Percentiles rank a stretch among this genome's conserved stretches.
phyloP scores from a whole-genome alignment of 1,140 invertebrate species.

The Drosophila pachea region DNA sequence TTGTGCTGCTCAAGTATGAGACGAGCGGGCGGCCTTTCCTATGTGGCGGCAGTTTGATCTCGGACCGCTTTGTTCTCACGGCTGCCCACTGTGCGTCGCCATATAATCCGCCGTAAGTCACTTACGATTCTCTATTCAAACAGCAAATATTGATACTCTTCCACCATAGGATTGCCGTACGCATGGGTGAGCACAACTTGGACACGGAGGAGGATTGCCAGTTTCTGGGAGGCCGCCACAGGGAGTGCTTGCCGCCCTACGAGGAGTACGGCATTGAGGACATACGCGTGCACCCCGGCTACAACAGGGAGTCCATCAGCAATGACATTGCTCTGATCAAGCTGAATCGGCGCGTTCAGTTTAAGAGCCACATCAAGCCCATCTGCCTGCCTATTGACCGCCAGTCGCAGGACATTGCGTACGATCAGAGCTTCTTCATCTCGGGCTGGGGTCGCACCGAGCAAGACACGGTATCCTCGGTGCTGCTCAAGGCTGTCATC shows the following conservation, averaged over 20 bases:
- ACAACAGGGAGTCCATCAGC: slow-evolving; percentile 78
- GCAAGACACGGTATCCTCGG: slow-evolving; percentile 5
- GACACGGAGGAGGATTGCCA: slow-evolving; percentile 81
- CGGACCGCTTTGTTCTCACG: slow-evolving; percentile 81
- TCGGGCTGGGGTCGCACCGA: slow-evolving; percentile 73
- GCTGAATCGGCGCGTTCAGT: slow-evolving; percentile 45
- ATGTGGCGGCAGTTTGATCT: slow-evolving; percentile 80
- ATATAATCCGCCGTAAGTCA: slow-evolving; percentile 60
- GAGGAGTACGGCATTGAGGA: slow-evolving; percentile 81
- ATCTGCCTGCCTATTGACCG: slow-evolving; percentile 63
- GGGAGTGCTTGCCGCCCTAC: slow-evolving; percentile 79
- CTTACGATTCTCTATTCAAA: neutral
- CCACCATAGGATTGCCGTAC: slow-evolving; percentile 79
- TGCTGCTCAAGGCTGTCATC: slow-evolving; percentile 48
- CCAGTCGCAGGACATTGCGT: slow-evolving; percentile 23
- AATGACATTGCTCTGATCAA: slow-evolving; percentile 85
- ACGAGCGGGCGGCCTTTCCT: slow-evolving; percentile 40
- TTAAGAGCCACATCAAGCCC: slow-evolving; percentile 62
- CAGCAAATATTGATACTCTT: neutral
- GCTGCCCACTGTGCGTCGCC: slow-evolving; percentile 81
- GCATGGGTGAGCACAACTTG: slow-evolving; percentile 83
- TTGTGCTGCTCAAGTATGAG: slow-evolving; percentile 79
- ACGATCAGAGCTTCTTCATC: slow-evolving; percentile 59
- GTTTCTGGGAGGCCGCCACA: slow-evolving; percentile 22
- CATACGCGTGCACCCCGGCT: slow-evolving; percentile 82